Evolutionary conservation across 1,140 invertebrate genomes (phyloP), one percentile per base, ranked within the genome.

Genomic region (Venustaconcha ellipsiformis): DNA sequence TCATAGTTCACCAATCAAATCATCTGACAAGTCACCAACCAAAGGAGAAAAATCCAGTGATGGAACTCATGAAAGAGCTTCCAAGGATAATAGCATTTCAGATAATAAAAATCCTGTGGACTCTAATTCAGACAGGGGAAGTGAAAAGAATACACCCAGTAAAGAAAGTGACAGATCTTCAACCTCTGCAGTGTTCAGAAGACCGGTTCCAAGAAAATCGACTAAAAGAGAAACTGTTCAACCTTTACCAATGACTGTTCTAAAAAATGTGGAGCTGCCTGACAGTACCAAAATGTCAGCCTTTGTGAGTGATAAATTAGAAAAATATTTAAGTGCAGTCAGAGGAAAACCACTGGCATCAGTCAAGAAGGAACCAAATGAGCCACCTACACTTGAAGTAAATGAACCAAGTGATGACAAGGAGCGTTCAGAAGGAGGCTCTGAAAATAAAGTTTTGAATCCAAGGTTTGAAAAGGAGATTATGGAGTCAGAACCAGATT

Each of bases 401-500:
- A 30, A 13, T 18, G 20, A 67, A 71, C 14, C 64, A 56, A 37
- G 37, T 65, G 55, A 15, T 55, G 15, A 18, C 17, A 70, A 57
- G 8, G 57, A 15, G 18, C 69, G 70, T 62, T 62, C 48, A 70
- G 71, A 78, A 23, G 18, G 69, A 68, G 63, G 37, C 64, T 23
- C 56, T 72, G 14, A 62, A 30, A 1, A 64, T 67, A 48, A 57
- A 72, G 18, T 55, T 57, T 20, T 69, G 74, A 74, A 73, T 66
- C 63, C 64, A 15, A 71, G 67, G 55, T 14, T 56, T 23, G 67
- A 72, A 57, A 18, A 57, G 8, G 68, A 72, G 17, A 69, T 78
- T 55, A 70, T 71, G 20, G 81, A 80, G 57, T 78, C 74, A 74
- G 83, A 86, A 60, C 86, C 87, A 48, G 86, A 87, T 71, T 85